Base-by-base conservation (phyloP, 2,888 invertebrate species). In the Deladenus siricidicola region DNA sequence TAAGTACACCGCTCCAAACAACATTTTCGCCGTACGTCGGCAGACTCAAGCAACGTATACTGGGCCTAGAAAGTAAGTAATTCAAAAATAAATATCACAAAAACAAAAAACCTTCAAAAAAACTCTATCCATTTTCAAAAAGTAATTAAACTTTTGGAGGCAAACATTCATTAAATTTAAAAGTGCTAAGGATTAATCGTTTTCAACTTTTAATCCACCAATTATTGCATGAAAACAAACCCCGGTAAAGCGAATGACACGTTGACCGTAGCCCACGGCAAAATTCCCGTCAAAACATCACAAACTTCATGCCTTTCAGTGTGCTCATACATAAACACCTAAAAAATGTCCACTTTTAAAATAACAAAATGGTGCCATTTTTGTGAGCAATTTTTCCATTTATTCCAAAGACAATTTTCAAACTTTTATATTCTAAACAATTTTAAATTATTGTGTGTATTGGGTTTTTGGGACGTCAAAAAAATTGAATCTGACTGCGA, bases 281-380 rank as follows among this genome's bases (percentile, higher is more conserved):
- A 19, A 21, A 50, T 30, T 21, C 50, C 26, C 19, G 28, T 50
- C n/a, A 30, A 30, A 21, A 50, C 1, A n/a, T 50, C 50, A 4
- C 26, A 26, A 24, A 50, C 29, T 21, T 21, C 24, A 8, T 26
- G 19, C 29, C 24, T 39, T 43, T 58, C 43, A 21, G 29, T 28
- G 23, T 47, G 49, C 39, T 60, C 60, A 43, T 60, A 60, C 17
- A 60, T 23, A 42, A 29, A 60, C 24, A 60, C 62, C 60, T 60
- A 19, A 48, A 52, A 26, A 2, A 45, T 49, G 23, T 19, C 34
- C 26, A 50, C 43, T 45, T 48, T 14, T 49, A n/a, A 55, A 23
- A 55, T 19, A 49, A 17, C 4, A n/a, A 4, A 21, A 49, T n/a
- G n/a, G n/a, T n/a, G n/a, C n/a, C n/a, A n/a, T n/a, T n/a, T n/a